Percentiles rank a stretch among this genome's conserved stretches.
These are phyloP conservation scores for Desoria tigrina DNA, from an alignment of 2,888 invertebrate genomes.

Conservation along the genomic window DNA sequence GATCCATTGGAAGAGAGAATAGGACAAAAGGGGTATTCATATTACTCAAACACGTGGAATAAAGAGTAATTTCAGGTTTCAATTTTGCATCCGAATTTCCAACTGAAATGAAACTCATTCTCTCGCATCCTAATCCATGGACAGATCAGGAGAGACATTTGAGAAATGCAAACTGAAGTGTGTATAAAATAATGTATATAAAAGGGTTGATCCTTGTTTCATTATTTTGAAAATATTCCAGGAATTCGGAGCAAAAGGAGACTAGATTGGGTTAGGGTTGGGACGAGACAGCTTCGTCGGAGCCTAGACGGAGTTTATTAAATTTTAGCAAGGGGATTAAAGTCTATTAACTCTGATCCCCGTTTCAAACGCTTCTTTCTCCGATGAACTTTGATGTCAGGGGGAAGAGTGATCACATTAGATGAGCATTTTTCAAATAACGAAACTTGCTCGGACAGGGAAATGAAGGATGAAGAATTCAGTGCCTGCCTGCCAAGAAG, in stretches of 20 bases:
- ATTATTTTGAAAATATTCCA: constrained; percentile 4
- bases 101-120: constrained; percentile 8
- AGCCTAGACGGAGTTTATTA: constrained; percentile 2
- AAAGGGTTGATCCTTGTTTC: constrained; percentile 2
- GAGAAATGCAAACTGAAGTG: too few species aligned
- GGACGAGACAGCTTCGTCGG: too few species aligned
- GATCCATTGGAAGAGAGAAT: too few species aligned
- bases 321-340: constrained; percentile 10
- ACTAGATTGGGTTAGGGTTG: too few species aligned
- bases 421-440: constrained; percentile 13
- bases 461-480: constrained; percentile 21
- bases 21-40: constrained; percentile 6
- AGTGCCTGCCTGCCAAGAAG: too few species aligned
- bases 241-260: not conserved
- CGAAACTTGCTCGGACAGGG: not conserved
- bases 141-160: not conserved
- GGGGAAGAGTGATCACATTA: constrained; percentile 24
- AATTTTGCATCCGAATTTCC: constrained; percentile 7
- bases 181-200: too few species aligned
- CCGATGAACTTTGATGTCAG: constrained; percentile 9
- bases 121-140: not conserved
- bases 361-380: not conserved
- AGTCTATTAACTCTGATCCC: not conserved
- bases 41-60: constrained; percentile 10
- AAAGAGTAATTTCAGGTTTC: constrained; percentile 10